These are phyloP conservation scores for Campylomormyrus numenius DNA, from an alignment of 2,113 vertebrate genomes.

Conservation along the genomic window DNA sequence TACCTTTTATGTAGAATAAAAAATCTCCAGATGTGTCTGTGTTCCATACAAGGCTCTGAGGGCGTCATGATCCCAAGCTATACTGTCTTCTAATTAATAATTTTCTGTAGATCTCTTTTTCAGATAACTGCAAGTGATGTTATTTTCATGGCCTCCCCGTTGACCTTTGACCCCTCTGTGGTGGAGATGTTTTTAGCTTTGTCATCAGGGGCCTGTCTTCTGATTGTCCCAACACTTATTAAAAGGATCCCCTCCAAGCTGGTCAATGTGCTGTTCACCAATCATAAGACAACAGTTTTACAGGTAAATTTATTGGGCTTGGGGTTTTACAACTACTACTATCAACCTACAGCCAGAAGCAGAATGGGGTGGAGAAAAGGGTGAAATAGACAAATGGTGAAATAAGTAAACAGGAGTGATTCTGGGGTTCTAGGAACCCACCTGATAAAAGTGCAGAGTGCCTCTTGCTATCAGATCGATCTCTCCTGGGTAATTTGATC, in stretches of 20 bases:
- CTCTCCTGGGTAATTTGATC: not conserved
- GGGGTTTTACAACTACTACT: not conserved
- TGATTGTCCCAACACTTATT: constrained; percentile 72
- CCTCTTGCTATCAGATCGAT: not conserved
- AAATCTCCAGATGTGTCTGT: not conserved
- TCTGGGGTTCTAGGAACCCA: not conserved
- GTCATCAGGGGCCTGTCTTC: constrained; percentile 77
- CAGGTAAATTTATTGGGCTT: constrained; percentile 61
- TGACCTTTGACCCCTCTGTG: constrained; percentile 94
- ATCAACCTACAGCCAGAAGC: not conserved
- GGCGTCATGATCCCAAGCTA: not conserved
- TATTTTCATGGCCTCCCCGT: constrained; percentile 82
- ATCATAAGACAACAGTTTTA: constrained; percentile 72
- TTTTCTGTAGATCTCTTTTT: constrained; percentile 67
- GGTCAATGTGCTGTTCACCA: constrained; percentile 66
- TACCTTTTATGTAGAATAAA: not conserved
- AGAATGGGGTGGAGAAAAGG: not conserved
- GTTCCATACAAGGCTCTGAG: not conserved
- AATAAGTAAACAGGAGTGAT: not conserved
- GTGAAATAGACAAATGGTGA: not conserved
- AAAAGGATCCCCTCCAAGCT: constrained; percentile 74
- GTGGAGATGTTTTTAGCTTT: constrained; percentile 85
- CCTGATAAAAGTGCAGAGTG: not conserved
- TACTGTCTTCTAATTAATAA: not conserved
- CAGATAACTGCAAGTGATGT: constrained; percentile 68